Evolutionary conservation across 2,797 vertebrate species (phyloP).

Genomic region (Cygnus olor): DNA sequence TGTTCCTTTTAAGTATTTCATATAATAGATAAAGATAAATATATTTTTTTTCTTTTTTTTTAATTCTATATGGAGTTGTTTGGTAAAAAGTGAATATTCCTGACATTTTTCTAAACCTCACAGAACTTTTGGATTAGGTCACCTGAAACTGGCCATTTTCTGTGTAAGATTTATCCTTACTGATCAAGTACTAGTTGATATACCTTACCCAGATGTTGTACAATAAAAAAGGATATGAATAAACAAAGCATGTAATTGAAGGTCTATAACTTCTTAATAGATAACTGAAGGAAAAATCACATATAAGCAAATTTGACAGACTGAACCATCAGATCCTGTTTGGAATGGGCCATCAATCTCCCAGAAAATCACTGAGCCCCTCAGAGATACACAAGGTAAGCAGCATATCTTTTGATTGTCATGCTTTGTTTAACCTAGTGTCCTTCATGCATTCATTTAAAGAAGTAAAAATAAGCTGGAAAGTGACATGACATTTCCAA

Average conservation of each 20-base stretch:
- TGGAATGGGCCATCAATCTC: background rate
- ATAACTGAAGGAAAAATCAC: background rate
- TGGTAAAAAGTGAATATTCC: background rate
- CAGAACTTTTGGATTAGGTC: background rate
- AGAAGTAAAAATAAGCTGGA: background rate
- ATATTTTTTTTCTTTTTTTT: background rate
- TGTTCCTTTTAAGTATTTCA: background rate
- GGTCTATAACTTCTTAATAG: slow-evolving; percentile 3
- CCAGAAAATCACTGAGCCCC: background rate
- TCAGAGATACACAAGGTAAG: background rate
- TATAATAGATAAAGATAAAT: background rate
- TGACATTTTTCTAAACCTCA: background rate
- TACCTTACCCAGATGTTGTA: background rate
- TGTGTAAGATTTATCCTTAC: slow-evolving; percentile 7
- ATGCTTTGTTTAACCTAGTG: slow-evolving; percentile 3
- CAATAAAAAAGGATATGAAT: background rate
- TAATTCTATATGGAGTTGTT: background rate
- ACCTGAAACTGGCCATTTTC: background rate
- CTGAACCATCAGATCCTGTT: background rate
- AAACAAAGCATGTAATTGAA: slow-evolving; percentile 26
- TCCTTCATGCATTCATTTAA: background rate
- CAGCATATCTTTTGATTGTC: background rate
- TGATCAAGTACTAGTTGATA: background rate
- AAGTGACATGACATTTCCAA: background rate
- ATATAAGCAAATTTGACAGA: background rate